Evolutionary conservation across 2,797 vertebrate species (phyloP).

Genomic region (Bucorvus abyssinicus): DNA sequence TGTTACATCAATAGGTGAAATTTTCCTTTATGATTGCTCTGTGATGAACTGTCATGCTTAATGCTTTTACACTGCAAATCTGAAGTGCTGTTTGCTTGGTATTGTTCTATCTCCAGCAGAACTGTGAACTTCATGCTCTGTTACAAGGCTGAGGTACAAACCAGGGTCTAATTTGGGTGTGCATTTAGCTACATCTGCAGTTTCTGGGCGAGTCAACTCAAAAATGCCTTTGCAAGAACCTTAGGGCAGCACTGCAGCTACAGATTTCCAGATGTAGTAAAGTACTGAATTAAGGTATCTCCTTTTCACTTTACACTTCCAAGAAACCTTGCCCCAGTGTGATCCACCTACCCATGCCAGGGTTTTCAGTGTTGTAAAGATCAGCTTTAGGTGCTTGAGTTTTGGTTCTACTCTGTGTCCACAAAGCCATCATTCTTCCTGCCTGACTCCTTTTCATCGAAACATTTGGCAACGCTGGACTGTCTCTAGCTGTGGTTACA

Average conservation of each 20-base stretch:
- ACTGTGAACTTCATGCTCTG: not conserved
- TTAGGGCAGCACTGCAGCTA: not conserved
- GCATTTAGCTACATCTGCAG: not conserved
- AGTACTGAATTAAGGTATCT: not conserved
- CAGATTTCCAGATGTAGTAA: not conserved
- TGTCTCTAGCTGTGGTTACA: not conserved
- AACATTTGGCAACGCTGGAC: not conserved
- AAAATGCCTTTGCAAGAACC: not conserved
- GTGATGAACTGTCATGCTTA: not conserved
- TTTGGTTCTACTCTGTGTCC: not conserved
- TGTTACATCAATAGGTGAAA: not conserved
- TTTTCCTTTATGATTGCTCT: not conserved
- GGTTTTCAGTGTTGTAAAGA: not conserved
- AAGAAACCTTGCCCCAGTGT: not conserved
- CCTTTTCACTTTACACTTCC: not conserved
- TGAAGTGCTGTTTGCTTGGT: not conserved
- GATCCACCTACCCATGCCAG: not conserved
- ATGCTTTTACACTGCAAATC: not conserved
- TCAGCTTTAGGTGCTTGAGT: not conserved
- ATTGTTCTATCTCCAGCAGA: not conserved
- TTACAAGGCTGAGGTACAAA: not conserved
- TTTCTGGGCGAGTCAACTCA: not conserved
- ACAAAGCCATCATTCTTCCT: not conserved
- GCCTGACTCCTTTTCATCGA: not conserved
- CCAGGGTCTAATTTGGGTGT: not conserved